Evolutionary conservation across 2,888 invertebrate genomes (phyloP).

Genomic region (Temnothorax ravouxi): DNA sequence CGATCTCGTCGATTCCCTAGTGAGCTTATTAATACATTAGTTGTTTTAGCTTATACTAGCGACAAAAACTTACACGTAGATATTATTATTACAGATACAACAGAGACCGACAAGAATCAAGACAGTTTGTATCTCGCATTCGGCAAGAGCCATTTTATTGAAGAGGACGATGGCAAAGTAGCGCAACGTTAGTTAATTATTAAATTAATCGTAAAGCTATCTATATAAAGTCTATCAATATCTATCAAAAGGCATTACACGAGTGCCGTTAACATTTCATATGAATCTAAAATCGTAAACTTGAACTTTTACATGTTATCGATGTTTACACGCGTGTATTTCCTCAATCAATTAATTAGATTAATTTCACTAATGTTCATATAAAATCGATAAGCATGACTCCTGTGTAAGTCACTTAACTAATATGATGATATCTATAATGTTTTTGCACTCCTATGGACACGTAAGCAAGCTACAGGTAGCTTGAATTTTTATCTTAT

Average conservation of each 20-base stretch:
- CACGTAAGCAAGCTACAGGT: constrained; percentile 21
- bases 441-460: constrained; percentile 30
- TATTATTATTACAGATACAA: constrained; percentile 77
- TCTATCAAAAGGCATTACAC: not conserved
- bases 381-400: not conserved
- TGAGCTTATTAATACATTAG: constrained; percentile 12
- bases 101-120: constrained; percentile 70
- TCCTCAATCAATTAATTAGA: constrained; percentile 8
- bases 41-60: not conserved
- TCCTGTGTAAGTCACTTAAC: constrained; percentile 5
- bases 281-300: not conserved
- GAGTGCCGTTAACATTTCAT: constrained; percentile 1
- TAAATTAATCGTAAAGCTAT: not conserved
- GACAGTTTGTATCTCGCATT: constrained; percentile 61
- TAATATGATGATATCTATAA: not conserved
- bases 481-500: constrained; percentile 47
- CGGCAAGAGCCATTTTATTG: constrained; percentile 10
- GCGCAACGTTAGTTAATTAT: constrained; percentile 37
- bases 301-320: not conserved
- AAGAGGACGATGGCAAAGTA: constrained; percentile 40
- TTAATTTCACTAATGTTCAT: constrained; percentile 12
- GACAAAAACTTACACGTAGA: constrained; percentile 29
- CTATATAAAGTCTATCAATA: not conserved
- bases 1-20: not conserved
- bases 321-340: not conserved